Base-by-base conservation (phyloP, 1,140 invertebrate species). In the Polypedilum pembai region DNA sequence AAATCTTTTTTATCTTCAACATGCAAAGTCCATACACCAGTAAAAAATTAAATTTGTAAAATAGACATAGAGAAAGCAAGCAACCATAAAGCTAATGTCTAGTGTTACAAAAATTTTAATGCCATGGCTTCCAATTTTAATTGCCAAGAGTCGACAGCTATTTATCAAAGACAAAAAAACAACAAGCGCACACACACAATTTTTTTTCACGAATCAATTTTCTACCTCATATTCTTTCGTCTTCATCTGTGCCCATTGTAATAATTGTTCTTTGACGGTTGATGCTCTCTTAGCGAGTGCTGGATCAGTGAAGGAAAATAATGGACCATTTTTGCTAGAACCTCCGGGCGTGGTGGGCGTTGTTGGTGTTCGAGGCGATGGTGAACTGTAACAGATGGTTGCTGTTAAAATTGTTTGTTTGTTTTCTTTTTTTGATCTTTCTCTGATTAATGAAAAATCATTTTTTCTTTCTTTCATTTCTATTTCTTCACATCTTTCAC, bases 201-300 rank as follows among this genome's bases (percentile, higher is more conserved):
- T 3, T 5, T 33, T 33, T 33, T 33, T 33, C 2, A 3, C 24
- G 45, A 12, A 15, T 73, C 8, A n/a, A 40, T 33, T 33, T 3
- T 24, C 41, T 90, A 96, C 95, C 90, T 96, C 90, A 85, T 98
- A 98, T 84, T 94, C 95, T 86, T 91, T 89, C 78, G 95, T 98
- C 88, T 96, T 96, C 84, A 92, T 90, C 84, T 94, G 93, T 86
- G 93, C 95, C 96, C 96, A 98, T 82, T 92, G 88, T 83, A 98
- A 88, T 79, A 98, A 88, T 84, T 95, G 90, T 83, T 98, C 94
- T 89, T 98, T 98, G 84, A 96, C 95, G 84, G 93, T 92, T 83
- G 88, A 91, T 77, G 94, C 94, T 85, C 91, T 94, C 83, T 91
- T 87, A 83, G 88, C 89, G 83, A 95, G 87, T 82, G 88, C 88